Evolutionary conservation across 1,140 invertebrate species (phyloP).

Genomic region (Apis dorsata): DNA sequence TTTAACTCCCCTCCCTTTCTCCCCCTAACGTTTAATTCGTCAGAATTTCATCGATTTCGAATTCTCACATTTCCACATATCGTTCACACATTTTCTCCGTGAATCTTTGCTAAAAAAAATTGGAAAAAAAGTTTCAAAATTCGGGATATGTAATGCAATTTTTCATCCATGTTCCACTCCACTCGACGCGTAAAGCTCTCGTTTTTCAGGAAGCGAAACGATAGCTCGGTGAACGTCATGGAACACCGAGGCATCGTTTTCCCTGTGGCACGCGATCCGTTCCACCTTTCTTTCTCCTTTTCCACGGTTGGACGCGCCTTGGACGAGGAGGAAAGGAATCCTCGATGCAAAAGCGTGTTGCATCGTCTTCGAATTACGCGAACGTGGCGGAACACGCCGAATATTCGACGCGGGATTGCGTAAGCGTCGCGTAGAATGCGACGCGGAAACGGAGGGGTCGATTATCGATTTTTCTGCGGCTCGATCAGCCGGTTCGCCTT

Average conservation of each 20-base stretch:
- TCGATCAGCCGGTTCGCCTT: slow-evolving; percentile 39
- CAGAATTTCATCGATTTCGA: not conserved
- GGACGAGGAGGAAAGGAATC: not conserved
- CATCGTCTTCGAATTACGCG: not conserved
- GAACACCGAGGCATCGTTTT: slow-evolving; percentile 3
- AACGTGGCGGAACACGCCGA: not conserved
- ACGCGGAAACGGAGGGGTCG: slow-evolving; percentile 28
- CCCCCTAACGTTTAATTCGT: not conserved
- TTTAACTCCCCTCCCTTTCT: too few relatives aligned
- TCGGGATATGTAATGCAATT: too few relatives aligned
- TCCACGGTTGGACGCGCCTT: too few relatives aligned
- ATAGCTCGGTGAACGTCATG: not conserved
- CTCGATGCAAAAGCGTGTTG: too few relatives aligned
- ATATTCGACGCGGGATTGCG: slow-evolving; percentile 6
- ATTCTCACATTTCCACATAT: too few relatives aligned
- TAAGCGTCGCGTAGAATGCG: not conserved
- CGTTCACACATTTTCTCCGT: too few relatives aligned
- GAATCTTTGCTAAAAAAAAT: too few relatives aligned
- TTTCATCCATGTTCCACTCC: too few relatives aligned
- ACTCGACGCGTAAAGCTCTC: not conserved
- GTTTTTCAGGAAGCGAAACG: slow-evolving; percentile 17
- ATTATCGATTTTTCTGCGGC: slow-evolving; percentile 39
- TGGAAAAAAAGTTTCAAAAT: too few relatives aligned
- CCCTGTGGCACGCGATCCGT: not conserved
- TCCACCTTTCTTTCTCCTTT: not conserved